Evolutionary conservation across 2,113 vertebrate species (phyloP).

Genomic region (Artemisiospiza belli): DNA sequence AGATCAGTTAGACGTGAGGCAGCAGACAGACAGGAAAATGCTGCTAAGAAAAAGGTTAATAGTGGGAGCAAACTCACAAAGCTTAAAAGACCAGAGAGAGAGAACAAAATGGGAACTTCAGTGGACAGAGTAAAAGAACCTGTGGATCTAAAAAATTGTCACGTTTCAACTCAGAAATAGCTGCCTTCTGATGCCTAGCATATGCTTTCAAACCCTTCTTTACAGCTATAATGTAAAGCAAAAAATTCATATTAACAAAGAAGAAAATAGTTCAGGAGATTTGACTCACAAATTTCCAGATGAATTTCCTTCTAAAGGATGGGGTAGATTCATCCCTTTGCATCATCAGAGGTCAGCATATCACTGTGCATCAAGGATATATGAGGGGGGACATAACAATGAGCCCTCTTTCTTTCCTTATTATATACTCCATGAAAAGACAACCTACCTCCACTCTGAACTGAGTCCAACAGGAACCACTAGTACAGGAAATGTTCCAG

Average conservation of each 20-base stretch:
- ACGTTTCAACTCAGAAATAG: not conserved
- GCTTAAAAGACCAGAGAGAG: not conserved
- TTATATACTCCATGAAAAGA: not conserved
- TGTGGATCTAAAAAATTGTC: not conserved
- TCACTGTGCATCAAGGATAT: not conserved
- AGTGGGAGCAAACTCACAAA: not conserved
- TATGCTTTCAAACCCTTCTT: not conserved
- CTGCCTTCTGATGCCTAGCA: not conserved
- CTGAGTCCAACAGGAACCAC: not conserved
- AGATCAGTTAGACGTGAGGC: not conserved
- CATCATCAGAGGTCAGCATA: not conserved
- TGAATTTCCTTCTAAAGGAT: not conserved
- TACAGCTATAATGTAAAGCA: not conserved
- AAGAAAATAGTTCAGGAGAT: not conserved
- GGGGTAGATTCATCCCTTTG: not conserved
- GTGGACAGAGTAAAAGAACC: not conserved
- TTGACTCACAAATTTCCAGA: not conserved
- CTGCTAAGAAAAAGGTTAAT: constrained; percentile 9
- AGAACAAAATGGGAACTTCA: not conserved
- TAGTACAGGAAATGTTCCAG: not conserved
- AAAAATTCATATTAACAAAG: not conserved
- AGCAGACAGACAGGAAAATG: not conserved
- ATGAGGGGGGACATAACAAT: not conserved
- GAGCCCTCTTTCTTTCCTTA: not conserved
- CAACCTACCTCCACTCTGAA: not conserved